phyloP scores from a whole-genome alignment of 2,888 invertebrate genomes.

The Caenorhabditis doughertyi region DNA sequence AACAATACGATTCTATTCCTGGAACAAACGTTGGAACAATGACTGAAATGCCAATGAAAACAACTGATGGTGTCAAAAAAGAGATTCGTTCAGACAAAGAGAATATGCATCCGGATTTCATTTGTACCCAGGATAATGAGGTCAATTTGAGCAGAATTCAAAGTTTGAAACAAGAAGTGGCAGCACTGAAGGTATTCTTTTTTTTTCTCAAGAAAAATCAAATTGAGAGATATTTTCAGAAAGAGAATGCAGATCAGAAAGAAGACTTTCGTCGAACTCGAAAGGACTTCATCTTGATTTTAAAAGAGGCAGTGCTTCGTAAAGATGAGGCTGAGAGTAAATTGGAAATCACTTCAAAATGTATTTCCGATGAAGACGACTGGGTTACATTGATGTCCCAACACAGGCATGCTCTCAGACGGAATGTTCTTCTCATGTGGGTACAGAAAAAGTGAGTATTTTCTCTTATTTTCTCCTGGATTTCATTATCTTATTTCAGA shows the following conservation, averaged over 20 bases:
- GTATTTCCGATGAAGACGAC: constrained; percentile 48
- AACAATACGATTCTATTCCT: constrained; percentile 12
- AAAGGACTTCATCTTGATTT: constrained; percentile 53
- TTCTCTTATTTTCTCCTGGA: not conserved
- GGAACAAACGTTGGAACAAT: constrained; percentile 12
- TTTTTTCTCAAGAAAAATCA: not conserved
- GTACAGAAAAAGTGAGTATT: constrained; percentile 53
- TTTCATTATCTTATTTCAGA: constrained; percentile 32
- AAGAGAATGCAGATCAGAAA: constrained; percentile 30
- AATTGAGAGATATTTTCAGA: not conserved
- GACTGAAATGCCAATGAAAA: constrained; percentile 12
- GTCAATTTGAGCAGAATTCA: not conserved
- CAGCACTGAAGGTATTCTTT: not conserved
- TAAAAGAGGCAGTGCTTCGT: constrained; percentile 43
- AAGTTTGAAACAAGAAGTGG: constrained; percentile 20
- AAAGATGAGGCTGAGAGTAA: constrained; percentile 52
- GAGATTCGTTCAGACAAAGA: constrained; percentile 27
- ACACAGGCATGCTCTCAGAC: constrained; percentile 45
- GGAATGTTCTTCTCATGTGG: constrained; percentile 59
- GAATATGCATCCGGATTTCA: constrained; percentile 49
- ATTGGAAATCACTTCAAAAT: constrained; percentile 15
- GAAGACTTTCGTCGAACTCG: constrained; percentile 56
- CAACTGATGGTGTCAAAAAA: not conserved
- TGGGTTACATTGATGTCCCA: constrained; percentile 56
- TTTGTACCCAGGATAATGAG: constrained; percentile 33